These are phyloP conservation scores for Pampusana beccarii DNA, from an alignment of 2,113 vertebrate species.

Conservation along the genomic window DNA sequence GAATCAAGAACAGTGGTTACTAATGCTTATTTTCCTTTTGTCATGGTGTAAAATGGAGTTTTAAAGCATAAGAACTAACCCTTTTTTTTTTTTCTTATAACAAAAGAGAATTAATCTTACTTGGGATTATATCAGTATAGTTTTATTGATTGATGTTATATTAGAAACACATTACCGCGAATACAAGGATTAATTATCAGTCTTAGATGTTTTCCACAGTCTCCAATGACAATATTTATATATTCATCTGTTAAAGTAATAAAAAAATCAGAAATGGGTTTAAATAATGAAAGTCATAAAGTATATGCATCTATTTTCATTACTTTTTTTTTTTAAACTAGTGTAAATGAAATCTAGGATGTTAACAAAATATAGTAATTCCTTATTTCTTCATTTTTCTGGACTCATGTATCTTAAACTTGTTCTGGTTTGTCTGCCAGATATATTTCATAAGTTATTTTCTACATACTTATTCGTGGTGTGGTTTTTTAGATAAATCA, in stretches of 20 bases:
- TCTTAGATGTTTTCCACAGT: background rate
- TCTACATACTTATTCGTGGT: background rate
- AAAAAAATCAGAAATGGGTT: background rate
- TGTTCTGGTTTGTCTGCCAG: background rate
- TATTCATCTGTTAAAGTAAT: background rate
- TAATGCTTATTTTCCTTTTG: background rate
- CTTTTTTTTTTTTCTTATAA: background rate
- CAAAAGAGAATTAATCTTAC: background rate
- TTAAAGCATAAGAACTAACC: background rate
- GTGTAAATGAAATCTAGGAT: background rate
- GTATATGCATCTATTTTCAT: background rate
- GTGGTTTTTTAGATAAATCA: constrained; percentile 7
- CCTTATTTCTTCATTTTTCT: constrained; percentile 1
- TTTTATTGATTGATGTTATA: background rate
- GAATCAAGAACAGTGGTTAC: background rate
- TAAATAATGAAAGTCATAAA: background rate
- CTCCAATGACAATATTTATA: background rate
- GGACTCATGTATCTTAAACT: background rate
- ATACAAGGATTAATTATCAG: background rate
- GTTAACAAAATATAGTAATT: background rate
- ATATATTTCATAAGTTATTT: constrained; percentile 20
- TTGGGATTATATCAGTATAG: background rate
- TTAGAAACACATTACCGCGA: background rate
- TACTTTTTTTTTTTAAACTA: background rate
- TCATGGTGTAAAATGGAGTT: background rate